Conservation (phyloP, 2,888 invertebrate species). For the Priocnemis perturbator region DNA sequence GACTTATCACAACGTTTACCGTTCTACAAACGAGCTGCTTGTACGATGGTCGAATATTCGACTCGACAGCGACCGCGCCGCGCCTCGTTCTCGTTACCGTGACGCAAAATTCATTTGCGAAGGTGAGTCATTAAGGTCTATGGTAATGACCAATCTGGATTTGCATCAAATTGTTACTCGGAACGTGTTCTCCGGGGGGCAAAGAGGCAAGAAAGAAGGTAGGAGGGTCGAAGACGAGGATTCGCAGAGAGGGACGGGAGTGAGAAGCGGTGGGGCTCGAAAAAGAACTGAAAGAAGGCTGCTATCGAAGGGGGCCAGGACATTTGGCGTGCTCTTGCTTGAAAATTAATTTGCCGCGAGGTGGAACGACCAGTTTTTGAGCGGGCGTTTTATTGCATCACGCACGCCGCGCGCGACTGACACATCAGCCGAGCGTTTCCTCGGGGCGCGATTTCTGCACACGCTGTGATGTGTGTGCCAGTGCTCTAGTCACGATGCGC, state of each 20-base stretch:
- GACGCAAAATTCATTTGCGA: conserved; percentile 41
- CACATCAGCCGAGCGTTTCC: conserved; percentile 32
- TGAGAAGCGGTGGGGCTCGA: background rate
- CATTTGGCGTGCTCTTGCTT: conserved; percentile 46
- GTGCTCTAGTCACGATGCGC: too few species aligned
- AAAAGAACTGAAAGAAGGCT: background rate
- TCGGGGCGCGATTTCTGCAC: conserved; percentile 41
- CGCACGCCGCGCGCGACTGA: conserved; percentile 35
- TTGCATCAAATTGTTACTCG: conserved; percentile 44
- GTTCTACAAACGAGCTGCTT: too few species aligned
- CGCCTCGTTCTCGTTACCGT: conserved; percentile 32
- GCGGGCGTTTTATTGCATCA: conserved; percentile 38
- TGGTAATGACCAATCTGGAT: conserved; percentile 40
- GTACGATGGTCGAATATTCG: too few species aligned
- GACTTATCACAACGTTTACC: too few species aligned
- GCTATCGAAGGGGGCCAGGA: conserved; percentile 20
- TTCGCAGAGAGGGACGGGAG: background rate
- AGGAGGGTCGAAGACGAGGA: background rate
- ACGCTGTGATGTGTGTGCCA: too few species aligned
- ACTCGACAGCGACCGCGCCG: background rate
- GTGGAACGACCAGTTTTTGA: conserved; percentile 53
- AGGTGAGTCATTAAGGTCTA: conserved; percentile 36
- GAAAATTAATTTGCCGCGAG: conserved; percentile 52
- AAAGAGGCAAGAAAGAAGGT: conserved; percentile 6
- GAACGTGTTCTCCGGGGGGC: conserved; percentile 30